Percentiles rank a stretch among this genome's conserved stretches.
phyloP scores from a whole-genome alignment of 2,888 invertebrate genomes.

The Leptopilina drosophilae region DNA sequence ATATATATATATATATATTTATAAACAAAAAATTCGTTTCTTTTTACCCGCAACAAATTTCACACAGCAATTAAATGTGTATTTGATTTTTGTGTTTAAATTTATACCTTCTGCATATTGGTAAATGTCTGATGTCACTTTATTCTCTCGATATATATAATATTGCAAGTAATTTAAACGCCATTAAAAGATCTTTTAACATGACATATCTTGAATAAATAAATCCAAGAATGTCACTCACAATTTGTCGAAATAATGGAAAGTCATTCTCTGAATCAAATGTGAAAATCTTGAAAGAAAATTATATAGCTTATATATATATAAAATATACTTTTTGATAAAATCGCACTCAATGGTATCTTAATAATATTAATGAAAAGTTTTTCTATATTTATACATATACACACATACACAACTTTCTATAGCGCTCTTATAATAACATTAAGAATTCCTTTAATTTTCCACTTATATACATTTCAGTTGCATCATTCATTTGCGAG shows the following conservation, averaged over 20 bases:
- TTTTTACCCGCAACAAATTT: neutral
- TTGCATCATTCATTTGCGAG: neutral
- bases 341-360: neutral
- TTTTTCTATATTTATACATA: neutral
- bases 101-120: neutral
- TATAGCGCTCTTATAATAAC: too few relatives aligned
- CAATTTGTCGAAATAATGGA: neutral
- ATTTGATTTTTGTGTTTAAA: neutral
- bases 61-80: neutral
- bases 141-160: neutral
- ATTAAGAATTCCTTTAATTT: too few relatives aligned
- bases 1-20: too few relatives aligned
- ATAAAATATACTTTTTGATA: neutral
- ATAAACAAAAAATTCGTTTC: too few relatives aligned
- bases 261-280: neutral
- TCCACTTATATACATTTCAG: too few relatives aligned
- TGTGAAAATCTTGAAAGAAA: neutral
- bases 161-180: neutral
- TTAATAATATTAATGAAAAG: conserved; percentile 14
- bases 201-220: conserved; percentile 21
- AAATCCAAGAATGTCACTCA: conserved; percentile 21
- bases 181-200: conserved; percentile 5
- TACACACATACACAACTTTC: too few relatives aligned
- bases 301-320: neutral
- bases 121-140: neutral